These are phyloP conservation scores for Grammomys dolichurus DNA, from an alignment of 2,113 vertebrate genomes.

Conservation along the genomic window DNA sequence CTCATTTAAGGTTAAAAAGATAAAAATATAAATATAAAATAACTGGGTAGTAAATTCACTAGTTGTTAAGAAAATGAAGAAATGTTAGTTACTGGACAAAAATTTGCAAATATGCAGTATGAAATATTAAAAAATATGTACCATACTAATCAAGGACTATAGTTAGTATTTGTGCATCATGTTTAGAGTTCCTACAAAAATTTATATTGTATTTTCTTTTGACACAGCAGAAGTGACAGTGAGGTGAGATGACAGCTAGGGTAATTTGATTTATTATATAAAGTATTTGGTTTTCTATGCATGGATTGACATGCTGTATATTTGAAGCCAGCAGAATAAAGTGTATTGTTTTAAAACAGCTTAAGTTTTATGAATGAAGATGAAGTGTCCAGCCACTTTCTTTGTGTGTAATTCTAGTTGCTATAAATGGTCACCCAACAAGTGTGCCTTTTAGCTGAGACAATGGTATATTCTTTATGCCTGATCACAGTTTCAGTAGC, in stretches of 20 bases:
- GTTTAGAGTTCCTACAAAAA: not conserved
- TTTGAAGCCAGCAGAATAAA: not conserved
- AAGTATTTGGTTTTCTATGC: no score
- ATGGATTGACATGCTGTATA: not conserved
- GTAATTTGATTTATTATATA: not conserved
- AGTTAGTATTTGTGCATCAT: not conserved
- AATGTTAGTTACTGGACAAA: not conserved
- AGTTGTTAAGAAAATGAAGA: not conserved
- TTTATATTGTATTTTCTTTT: not conserved
- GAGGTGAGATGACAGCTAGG: accelerated
- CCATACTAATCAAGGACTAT: not conserved
- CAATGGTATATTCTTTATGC: not conserved
- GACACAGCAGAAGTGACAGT: not conserved
- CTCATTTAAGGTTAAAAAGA: not conserved
- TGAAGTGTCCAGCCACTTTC: not conserved
- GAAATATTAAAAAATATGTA: not conserved
- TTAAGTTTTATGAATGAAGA: not conserved
- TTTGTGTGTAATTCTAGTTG: not conserved
- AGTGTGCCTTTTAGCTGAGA: not conserved
- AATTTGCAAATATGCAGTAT: not conserved
- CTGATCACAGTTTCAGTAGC: not conserved
- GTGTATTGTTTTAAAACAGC: not conserved
- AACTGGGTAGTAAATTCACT: not conserved
- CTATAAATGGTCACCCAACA: not conserved
- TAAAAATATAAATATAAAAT: not conserved